Percentiles rank a stretch among this genome's conserved stretches.
Conservation (phyloP, 2,113 vertebrate species). For the Rhinoderma darwinii region DNA sequence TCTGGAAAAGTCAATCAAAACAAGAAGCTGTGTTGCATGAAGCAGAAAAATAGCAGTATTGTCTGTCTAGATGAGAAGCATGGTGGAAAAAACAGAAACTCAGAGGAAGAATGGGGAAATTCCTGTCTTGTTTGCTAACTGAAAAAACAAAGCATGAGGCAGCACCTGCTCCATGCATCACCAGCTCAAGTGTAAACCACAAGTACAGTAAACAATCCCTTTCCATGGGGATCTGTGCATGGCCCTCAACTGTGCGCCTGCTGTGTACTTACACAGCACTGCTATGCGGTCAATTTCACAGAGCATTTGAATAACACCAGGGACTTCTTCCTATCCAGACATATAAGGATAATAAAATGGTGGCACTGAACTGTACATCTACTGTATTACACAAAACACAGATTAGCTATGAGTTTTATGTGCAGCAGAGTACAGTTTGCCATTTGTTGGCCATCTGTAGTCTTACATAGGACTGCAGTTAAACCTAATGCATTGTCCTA, state of each 20-base stretch:
- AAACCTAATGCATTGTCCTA: neutral
- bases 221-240: neutral
- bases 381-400: neutral
- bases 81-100: neutral
- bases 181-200: slow-evolving; percentile 4
- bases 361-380: neutral
- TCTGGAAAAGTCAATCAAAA: neutral
- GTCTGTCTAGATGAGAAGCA: neutral
- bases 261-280: neutral
- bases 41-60: neutral
- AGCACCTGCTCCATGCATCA: slow-evolving; percentile 45
- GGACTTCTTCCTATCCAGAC: neutral
- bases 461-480: neutral
- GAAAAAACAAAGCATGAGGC: slow-evolving; percentile 25
- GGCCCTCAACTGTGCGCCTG: neutral
- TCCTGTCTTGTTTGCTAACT: slow-evolving; percentile 23
- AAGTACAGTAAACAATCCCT: neutral
- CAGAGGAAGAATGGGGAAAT: slow-evolving; percentile 37
- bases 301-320: too few relatives aligned
- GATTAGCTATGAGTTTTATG: neutral
- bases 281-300: neutral
- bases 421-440: neutral
- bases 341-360: neutral
- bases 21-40: neutral
- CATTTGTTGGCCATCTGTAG: neutral